Conservation (phyloP, 2,113 vertebrate species). For the Phalacrocorax brasilianus region DNA sequence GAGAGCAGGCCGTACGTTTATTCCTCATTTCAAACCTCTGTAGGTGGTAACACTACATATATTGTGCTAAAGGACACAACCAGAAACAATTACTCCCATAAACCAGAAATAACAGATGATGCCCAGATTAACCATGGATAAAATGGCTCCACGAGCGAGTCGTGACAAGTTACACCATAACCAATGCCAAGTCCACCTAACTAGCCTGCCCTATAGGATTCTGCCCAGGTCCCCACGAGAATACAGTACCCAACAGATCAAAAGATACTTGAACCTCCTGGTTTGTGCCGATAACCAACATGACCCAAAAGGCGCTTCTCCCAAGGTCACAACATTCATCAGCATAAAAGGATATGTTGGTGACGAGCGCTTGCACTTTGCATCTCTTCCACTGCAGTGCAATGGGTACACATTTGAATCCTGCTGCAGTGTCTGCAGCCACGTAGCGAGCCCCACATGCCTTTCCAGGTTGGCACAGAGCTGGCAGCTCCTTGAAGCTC, state of each 20-base stretch:
- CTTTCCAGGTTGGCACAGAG: not conserved
- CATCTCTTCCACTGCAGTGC: not conserved
- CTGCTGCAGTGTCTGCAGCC: not conserved
- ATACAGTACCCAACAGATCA: not conserved
- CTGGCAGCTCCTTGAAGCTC: not conserved
- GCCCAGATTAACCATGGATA: not conserved
- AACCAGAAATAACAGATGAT: not conserved
- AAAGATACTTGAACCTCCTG: not conserved
- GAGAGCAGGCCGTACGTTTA: not conserved
- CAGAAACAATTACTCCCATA: not conserved
- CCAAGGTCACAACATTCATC: not conserved
- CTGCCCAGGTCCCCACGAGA: not conserved
- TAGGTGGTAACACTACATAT: not conserved
- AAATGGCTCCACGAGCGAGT: not conserved
- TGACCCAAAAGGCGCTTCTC: not conserved
- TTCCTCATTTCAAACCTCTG: not conserved
- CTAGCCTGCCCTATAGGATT: not conserved
- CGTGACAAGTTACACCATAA: not conserved
- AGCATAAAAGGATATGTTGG: not conserved
- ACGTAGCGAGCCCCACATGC: not conserved
- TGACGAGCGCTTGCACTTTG: not conserved
- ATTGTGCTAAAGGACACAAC: not conserved
- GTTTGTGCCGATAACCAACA: not conserved
- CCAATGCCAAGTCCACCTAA: not conserved
- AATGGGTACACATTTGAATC: not conserved